phyloP scores from a whole-genome alignment of 2,113 vertebrate species.

The Dipodomys spectabilis region DNA sequence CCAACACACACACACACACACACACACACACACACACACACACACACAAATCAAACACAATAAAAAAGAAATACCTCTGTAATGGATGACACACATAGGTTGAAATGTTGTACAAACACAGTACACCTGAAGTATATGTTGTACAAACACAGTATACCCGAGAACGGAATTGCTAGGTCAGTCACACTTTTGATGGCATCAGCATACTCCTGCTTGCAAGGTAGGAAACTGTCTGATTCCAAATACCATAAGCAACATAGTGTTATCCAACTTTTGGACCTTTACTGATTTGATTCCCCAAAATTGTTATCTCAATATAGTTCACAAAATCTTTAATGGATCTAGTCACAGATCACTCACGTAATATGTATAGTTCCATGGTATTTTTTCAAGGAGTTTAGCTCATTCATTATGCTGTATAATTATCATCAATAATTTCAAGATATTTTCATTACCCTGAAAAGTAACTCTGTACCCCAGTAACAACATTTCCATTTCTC shows the following conservation, averaged over 20 bases:
- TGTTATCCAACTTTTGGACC: constrained; percentile 2
- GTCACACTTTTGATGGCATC: neutral
- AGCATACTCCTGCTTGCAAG: constrained; percentile 23
- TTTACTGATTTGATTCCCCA: constrained; percentile 50
- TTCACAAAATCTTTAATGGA: neutral
- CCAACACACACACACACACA: neutral
- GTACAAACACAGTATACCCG: neutral
- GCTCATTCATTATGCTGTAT: neutral
- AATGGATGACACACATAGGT: neutral
- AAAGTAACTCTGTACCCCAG: neutral
- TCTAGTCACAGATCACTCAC: neutral
- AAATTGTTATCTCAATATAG: constrained; percentile 23
- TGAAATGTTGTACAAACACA: neutral
- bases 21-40: neutral
- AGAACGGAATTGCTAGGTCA: constrained; percentile 36
- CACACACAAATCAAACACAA: neutral
- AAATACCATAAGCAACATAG: neutral
- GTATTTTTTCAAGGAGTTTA: neutral
- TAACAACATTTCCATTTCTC: neutral
- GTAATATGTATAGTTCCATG: neutral
- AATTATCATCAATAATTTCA: constrained; percentile 23
- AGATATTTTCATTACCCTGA: neutral
- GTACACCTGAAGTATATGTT: constrained; percentile 7
- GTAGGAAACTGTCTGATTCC: constrained; percentile 25
- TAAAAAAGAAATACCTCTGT: neutral